These are phyloP conservation scores for Passerina amoena DNA, from an alignment of 2,113 vertebrate genomes.

Conservation along the genomic window DNA sequence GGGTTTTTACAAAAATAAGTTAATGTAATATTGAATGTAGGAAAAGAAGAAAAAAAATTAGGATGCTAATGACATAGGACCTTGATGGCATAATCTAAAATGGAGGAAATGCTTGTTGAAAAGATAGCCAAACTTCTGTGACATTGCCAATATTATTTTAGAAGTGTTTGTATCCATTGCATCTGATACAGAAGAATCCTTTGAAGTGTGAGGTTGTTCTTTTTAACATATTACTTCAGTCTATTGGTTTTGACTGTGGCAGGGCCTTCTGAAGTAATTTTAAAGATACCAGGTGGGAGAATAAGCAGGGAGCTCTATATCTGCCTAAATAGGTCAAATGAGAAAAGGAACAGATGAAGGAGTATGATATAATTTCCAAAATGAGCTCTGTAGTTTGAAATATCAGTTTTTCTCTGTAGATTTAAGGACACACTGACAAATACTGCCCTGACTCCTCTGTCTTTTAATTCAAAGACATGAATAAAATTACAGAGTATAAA, in stretches of 20 bases:
- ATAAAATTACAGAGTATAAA: not conserved
- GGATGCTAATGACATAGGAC: not conserved
- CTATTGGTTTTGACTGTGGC: not conserved
- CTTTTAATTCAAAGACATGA: not conserved
- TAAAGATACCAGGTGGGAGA: not conserved
- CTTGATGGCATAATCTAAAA: not conserved
- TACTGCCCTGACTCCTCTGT: not conserved
- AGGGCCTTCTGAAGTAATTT: not conserved
- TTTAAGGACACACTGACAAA: not conserved
- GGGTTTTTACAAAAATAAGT: not conserved
- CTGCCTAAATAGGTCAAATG: slow-evolving; percentile 1
- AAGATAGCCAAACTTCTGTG: not conserved
- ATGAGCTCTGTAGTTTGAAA: not conserved
- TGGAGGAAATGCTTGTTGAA: not conserved
- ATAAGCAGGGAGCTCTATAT: not conserved
- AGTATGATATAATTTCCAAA: slow-evolving; percentile 11
- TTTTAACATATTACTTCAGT: not conserved
- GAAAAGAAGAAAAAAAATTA: not conserved
- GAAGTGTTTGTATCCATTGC: not conserved
- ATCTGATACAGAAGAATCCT: not conserved
- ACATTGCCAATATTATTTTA: not conserved
- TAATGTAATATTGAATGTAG: not conserved
- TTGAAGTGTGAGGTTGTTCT: not conserved
- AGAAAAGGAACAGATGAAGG: not conserved
- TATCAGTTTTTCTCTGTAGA: not conserved